Percentiles rank a stretch among this genome's conserved stretches.
These are phyloP conservation scores for Poecilia wingei DNA, from an alignment of 2,797 vertebrate species.

Conservation along the genomic window DNA sequence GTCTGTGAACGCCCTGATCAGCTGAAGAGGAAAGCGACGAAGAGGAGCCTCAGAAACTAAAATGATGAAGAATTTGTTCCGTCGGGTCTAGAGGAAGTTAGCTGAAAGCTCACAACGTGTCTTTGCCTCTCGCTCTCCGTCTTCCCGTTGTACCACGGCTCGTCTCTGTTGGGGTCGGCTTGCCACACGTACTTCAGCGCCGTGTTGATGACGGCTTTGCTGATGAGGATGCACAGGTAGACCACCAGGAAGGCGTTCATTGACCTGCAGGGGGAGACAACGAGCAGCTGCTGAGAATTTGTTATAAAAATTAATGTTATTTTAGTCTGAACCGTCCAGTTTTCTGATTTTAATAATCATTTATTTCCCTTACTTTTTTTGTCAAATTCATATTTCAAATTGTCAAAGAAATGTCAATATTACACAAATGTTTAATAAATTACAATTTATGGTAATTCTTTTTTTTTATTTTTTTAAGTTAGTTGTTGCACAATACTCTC, in stretches of 20 bases:
- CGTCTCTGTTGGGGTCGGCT: constrained; percentile 87
- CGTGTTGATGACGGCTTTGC: constrained; percentile 94
- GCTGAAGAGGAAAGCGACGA: constrained; percentile 66
- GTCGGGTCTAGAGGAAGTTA: background rate
- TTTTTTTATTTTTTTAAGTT: background rate
- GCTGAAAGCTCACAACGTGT: constrained; percentile 82
- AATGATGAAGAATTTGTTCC: too few relatives aligned
- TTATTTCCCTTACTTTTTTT: background rate
- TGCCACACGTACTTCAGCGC: constrained; percentile 93
- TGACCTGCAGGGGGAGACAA: constrained; percentile 79
- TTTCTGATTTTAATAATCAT: background rate
- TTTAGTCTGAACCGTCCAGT: background rate
- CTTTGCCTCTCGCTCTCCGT: constrained; percentile 88
- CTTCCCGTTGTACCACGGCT: constrained; percentile 94
- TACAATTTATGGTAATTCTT: background rate
- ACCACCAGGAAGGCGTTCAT: constrained; percentile 96
- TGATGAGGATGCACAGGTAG: constrained; percentile 95
- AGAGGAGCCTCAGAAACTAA: background rate
- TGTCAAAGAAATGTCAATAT: background rate
- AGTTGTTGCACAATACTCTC: background rate
- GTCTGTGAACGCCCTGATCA: constrained; percentile 93
- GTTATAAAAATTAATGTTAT: background rate
- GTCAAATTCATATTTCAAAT: background rate
- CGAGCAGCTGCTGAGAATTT: background rate
- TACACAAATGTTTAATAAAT: background rate